phyloP scores from a whole-genome alignment of 2,113 vertebrate species.

The Cyphomyrus discorhynchus region DNA sequence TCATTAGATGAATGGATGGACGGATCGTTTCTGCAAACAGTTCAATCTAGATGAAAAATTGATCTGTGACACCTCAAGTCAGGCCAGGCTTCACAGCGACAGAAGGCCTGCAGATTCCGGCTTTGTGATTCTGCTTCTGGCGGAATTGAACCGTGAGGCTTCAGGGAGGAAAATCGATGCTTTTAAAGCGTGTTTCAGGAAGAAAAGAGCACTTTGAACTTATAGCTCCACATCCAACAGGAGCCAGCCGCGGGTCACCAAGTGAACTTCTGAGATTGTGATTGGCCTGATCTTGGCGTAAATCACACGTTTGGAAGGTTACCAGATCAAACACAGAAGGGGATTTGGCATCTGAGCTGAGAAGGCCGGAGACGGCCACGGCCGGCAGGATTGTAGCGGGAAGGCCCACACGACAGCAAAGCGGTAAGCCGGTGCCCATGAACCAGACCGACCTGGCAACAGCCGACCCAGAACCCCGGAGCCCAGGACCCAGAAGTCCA shows the following conservation, averaged over 20 bases:
- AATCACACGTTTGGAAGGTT: background rate
- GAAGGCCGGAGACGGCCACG: background rate
- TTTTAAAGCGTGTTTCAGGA: constrained; percentile 12
- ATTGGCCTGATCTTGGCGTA: background rate
- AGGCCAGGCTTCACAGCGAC: constrained; percentile 9
- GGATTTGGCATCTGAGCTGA: background rate
- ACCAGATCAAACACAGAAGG: background rate
- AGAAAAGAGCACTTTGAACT: constrained; percentile 12
- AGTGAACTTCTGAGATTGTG: background rate
- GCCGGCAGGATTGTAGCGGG: background rate
- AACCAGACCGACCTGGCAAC: background rate
- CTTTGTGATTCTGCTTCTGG: constrained; percentile 22
- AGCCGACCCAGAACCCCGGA: background rate
- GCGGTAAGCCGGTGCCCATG: background rate
- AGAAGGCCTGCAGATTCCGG: constrained; percentile 4
- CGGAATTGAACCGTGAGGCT: constrained; percentile 16
- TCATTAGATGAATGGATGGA: constrained; percentile 41
- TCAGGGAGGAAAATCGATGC: constrained; percentile 17
- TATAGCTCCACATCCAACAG: background rate
- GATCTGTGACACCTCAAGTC: constrained; percentile 18
- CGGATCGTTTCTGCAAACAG: constrained; percentile 28
- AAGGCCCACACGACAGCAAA: background rate
- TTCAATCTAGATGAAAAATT: constrained; percentile 26
- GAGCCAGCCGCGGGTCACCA: background rate
- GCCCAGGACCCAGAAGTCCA: background rate